Conservation (phyloP, 2,797 vertebrate genomes). For the Ceyx erithaca region DNA sequence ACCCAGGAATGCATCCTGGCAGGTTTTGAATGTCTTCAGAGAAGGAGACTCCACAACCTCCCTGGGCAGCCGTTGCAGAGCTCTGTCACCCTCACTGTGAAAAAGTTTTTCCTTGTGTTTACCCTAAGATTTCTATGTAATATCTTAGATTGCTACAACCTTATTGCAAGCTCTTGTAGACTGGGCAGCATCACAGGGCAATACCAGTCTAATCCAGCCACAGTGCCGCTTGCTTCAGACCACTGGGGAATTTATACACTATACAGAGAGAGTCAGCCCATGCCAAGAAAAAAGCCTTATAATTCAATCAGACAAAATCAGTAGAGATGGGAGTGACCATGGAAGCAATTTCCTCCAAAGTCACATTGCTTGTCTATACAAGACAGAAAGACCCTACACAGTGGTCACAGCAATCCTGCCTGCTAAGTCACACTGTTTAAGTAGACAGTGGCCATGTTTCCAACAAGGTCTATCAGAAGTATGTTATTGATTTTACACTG, state of each 20-base stretch:
- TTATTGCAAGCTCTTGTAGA: background rate
- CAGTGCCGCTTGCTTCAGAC: background rate
- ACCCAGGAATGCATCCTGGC: too few relatives aligned
- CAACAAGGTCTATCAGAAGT: background rate
- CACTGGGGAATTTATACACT: background rate
- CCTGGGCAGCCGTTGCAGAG: too few relatives aligned
- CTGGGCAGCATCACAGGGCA: background rate
- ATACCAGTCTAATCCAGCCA: background rate
- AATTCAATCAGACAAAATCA: background rate
- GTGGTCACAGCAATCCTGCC: background rate
- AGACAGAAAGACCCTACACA: background rate
- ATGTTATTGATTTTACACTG: background rate
- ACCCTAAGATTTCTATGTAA: background rate
- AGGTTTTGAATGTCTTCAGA: too few relatives aligned
- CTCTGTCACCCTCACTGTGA: too few relatives aligned
- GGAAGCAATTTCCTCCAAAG: background rate
- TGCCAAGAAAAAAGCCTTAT: background rate
- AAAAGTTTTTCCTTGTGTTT: too few relatives aligned
- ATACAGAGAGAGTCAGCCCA: too few relatives aligned
- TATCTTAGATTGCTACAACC: background rate
- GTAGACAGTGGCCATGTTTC: background rate
- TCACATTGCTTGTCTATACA: rapidly evolving
- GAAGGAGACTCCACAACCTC: too few relatives aligned
- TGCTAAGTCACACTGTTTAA: rapidly evolving
- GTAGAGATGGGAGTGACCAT: background rate